Evolutionary conservation across 2,797 vertebrate species (phyloP).

Genomic region (Distichodus sexfasciatus): DNA sequence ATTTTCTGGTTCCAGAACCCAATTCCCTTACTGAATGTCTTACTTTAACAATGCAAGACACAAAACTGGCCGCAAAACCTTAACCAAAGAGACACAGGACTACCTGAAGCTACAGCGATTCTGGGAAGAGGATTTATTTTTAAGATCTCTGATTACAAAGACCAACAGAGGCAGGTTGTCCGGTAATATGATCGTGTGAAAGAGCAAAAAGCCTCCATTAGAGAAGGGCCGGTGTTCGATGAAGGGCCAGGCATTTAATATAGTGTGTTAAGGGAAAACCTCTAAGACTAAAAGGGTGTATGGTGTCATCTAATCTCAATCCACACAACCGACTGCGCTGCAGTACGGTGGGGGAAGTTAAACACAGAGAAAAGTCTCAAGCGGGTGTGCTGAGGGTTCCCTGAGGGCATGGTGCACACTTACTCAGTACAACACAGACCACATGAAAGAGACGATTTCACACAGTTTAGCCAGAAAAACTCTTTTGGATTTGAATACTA

Average conservation of each 20-base stretch:
- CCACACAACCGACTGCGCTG: not conserved
- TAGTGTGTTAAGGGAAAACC: not conserved
- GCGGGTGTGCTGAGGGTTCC: not conserved
- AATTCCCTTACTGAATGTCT: too few species aligned
- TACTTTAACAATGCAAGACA: not conserved
- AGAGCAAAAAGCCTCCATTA: conserved; percentile 10
- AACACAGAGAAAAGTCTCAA: not conserved
- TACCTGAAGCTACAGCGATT: too few species aligned
- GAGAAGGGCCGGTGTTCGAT: not conserved
- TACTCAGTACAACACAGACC: not conserved
- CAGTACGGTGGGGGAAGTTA: not conserved
- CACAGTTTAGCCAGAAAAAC: too few species aligned
- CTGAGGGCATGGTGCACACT: not conserved
- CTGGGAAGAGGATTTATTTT: not conserved
- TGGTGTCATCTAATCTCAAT: not conserved
- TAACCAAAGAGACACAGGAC: not conserved
- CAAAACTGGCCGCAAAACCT: not conserved
- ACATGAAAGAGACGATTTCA: too few species aligned
- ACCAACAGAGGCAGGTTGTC: not conserved
- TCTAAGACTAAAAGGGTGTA: not conserved
- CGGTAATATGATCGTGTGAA: not conserved
- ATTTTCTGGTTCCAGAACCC: too few species aligned
- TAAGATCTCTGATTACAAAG: not conserved
- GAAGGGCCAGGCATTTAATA: not conserved
- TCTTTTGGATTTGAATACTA: too few species aligned